Percentiles rank a stretch among this genome's conserved stretches.
Evolutionary conservation across 2,113 vertebrate genomes (phyloP).

Genomic region (Cottus gobio): DNA sequence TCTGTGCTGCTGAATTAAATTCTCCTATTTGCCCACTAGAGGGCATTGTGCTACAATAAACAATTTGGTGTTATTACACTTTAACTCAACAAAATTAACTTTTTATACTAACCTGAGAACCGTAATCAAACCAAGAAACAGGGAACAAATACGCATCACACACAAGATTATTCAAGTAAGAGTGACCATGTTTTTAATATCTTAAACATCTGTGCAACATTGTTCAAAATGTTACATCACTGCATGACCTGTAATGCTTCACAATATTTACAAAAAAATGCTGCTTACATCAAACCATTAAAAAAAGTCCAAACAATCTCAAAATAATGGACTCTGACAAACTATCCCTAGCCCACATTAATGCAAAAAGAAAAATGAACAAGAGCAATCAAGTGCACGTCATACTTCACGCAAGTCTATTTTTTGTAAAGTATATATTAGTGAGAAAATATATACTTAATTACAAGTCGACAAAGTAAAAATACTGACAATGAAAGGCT

Average conservation of each 20-base stretch:
- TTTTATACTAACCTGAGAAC: not conserved
- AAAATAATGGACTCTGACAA: conserved; percentile 84
- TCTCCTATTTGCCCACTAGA: conserved; percentile 28
- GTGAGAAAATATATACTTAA: conserved; percentile 85
- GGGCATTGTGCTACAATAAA: conserved; percentile 43
- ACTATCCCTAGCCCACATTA: conserved; percentile 88
- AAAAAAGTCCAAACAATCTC: conserved; percentile 79
- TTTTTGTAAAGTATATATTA: conserved; percentile 87
- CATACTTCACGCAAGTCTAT: conserved; percentile 86
- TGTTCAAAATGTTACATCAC: conserved; percentile 95
- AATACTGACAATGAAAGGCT: conserved; percentile 76
- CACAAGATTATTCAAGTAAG: conserved; percentile 86
- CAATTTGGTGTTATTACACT: not conserved
- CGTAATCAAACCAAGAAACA: not conserved
- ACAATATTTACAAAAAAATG: conserved; percentile 97
- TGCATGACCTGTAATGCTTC: conserved; percentile 94
- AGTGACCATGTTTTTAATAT: conserved; percentile 96
- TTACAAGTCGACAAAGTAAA: conserved; percentile 74
- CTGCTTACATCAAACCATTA: conserved; percentile 90
- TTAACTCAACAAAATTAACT: not conserved
- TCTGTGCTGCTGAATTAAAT: not conserved
- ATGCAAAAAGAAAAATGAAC: conserved; percentile 80
- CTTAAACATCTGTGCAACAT: conserved; percentile 96
- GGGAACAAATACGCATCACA: conserved; percentile 14
- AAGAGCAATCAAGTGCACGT: conserved; percentile 86